phyloP scores from a whole-genome alignment of 2,797 vertebrate species.

The Phataginus tetradactyla region DNA sequence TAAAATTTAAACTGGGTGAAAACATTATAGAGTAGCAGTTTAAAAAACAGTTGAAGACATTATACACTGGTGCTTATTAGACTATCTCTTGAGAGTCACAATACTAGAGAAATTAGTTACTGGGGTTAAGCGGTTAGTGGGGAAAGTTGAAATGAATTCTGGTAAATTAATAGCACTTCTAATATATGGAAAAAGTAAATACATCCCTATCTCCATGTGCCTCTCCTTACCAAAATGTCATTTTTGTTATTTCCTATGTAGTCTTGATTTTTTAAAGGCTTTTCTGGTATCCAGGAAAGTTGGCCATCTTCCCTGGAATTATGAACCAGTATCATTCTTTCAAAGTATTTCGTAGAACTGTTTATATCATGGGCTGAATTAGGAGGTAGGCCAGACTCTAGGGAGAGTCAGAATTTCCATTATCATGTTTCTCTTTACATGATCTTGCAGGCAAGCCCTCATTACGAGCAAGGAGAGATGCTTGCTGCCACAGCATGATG shows the following conservation, averaged over 20 bases:
- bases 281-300: neutral
- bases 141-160: neutral
- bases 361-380: neutral
- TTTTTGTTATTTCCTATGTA: neutral
- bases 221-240: neutral
- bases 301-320: constrained; percentile 20
- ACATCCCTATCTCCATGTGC: neutral
- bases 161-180: neutral
- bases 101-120: neutral
- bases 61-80: neutral
- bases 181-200: neutral
- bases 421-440: constrained; percentile 68
- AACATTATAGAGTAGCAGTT: neutral
- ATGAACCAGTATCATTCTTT: neutral
- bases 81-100: neutral
- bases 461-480: constrained; percentile 61
- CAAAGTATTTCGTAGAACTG: constrained; percentile 61
- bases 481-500: constrained; percentile 37
- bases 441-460: constrained; percentile 49
- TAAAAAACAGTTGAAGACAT: neutral
- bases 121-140: neutral
- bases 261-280: constrained; percentile 2
- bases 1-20: neutral
- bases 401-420: constrained; percentile 65
- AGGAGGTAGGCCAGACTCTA: constrained; percentile 25